Base-by-base conservation (phyloP, 2,888 invertebrate species). In the Diploptera punctata region DNA sequence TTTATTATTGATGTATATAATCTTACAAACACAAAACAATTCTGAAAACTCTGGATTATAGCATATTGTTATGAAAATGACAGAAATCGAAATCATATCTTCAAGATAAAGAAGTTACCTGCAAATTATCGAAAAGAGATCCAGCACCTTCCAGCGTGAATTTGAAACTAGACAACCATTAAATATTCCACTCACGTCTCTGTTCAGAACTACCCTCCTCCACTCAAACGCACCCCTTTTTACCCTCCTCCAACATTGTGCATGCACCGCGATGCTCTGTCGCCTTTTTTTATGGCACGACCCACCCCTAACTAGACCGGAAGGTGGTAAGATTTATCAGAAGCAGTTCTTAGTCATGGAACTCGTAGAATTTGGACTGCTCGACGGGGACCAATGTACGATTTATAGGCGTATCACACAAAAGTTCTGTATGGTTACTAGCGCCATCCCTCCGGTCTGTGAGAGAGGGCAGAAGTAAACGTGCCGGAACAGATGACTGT, bases 371-470 rank as follows among this genome's bases (percentile, higher is more conserved):
- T 47, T 54, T 54, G 3, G 26, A 21, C 26, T 2, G 57, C 29
- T 29, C 31, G 57, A 29, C 21, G 65, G 54, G 67, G 54, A 71
- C 71, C 71, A 71, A 71, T 71, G 65, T 43, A 26, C 38, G 71
- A 71, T 71, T 71, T 71, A 71, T 71, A 54, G 33, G 71, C 38
- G 67, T 33, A 71, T 71, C 71, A 67, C 29, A 24, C 18, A 57
- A 57, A 33, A 57, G 57, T 57, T 10, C 57, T 57, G 57, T 57
- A 29, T 57, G 29, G 57, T 2, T 57, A 57, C 26, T 16, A 57
- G 31, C 31, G 57, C 57, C 29, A 57, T 57, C 26, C 24, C 29
- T 24, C n/a, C 16, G 26, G 24, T 2, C n/a, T 16, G 31, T 24
- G 57, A n/a, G 0, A 57, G 29, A 16, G 16, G 29, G 29, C 31